Percentiles rank a stretch among this genome's conserved stretches.
These are phyloP conservation scores for Pimpla rufipes DNA, from an alignment of 2,888 invertebrate genomes.

Conservation along the genomic window DNA sequence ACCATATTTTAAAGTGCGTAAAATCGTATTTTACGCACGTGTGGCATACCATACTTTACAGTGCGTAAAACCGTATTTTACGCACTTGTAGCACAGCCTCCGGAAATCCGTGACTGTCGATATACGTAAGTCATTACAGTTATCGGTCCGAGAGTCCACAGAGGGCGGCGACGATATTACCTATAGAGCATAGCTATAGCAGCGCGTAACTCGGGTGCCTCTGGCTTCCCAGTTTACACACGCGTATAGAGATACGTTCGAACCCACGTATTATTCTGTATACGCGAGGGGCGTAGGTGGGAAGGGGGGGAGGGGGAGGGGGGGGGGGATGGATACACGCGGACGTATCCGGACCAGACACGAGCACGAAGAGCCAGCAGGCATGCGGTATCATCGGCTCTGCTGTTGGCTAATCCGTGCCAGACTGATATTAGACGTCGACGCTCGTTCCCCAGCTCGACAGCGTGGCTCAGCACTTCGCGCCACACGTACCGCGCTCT, in stretches of 20 bases:
- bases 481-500: conserved; percentile 16
- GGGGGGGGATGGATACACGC: background rate
- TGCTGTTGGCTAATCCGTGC: conserved; percentile 56
- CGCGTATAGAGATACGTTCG: background rate
- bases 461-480: conserved; percentile 51
- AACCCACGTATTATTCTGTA: background rate
- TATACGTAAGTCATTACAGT: no score
- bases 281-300: no score
- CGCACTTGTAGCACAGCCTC: no score
- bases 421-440: conserved; percentile 60
- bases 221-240: no score
- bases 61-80: no score
- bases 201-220: no score
- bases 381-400: conserved; percentile 31
- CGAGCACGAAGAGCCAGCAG: conserved; percentile 22
- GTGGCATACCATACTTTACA: no score
- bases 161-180: background rate
- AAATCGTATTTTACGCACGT: no score
- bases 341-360: conserved; percentile 29
- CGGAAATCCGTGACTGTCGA: no score
- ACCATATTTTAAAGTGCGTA: no score
- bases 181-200: no score
- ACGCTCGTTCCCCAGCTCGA: conserved; percentile 42
- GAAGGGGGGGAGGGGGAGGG: background rate
- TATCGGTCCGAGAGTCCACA: background rate